phyloP scores from a whole-genome alignment of 2,113 vertebrate species.

The Nothobranchius furzeri region DNA sequence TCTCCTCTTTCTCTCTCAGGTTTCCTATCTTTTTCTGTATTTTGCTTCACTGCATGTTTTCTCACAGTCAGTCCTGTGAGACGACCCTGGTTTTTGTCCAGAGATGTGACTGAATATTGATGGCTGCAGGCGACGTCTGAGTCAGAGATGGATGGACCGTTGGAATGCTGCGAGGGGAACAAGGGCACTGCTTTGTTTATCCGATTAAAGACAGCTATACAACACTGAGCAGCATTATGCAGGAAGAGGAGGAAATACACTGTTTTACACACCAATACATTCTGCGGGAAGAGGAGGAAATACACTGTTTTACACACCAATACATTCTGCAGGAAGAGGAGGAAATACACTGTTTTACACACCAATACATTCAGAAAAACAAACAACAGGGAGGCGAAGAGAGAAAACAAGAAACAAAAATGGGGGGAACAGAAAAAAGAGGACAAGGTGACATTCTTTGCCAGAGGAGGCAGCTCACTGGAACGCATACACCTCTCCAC shows the following conservation, averaged over 20 bases:
- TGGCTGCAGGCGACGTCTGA: constrained; percentile 56
- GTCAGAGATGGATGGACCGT: constrained; percentile 56
- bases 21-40: constrained; percentile 57
- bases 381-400: neutral
- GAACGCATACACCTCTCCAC: constrained; percentile 28
- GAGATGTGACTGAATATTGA: constrained; percentile 52
- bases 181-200: constrained; percentile 43
- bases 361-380: constrained; percentile 8
- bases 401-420: neutral
- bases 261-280: too few relatives aligned
- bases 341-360: constrained; percentile 6
- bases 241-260: neutral
- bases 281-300: too few relatives aligned
- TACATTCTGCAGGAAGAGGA: too few relatives aligned
- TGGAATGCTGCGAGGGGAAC: constrained; percentile 38
- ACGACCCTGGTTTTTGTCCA: constrained; percentile 61
- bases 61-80: constrained; percentile 62
- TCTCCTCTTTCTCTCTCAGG: constrained; percentile 41
- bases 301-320: too few relatives aligned
- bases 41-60: constrained; percentile 56
- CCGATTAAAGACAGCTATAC: constrained; percentile 42
- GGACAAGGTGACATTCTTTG: constrained; percentile 54
- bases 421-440: neutral
- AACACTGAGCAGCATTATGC: constrained; percentile 31
- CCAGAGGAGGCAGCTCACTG: constrained; percentile 27